Conservation (phyloP, 2,888 invertebrate genomes). For the Drosophila barbarae region DNA sequence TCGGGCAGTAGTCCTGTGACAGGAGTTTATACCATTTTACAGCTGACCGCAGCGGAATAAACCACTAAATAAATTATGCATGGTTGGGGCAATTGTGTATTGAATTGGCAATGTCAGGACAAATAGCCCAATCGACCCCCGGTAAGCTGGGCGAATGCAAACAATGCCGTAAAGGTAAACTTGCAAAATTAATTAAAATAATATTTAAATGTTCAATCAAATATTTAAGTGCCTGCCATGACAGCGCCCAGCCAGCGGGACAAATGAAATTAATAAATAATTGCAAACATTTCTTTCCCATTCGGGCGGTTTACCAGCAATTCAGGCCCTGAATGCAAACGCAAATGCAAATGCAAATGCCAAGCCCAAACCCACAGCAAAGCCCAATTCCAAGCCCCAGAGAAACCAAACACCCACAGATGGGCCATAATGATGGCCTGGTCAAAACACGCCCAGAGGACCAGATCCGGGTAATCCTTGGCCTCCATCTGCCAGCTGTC, state of each 20-base stretch:
- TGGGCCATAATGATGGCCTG: slow-evolving; percentile 39
- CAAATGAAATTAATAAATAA: slow-evolving; percentile 44
- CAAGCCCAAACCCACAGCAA: slow-evolving; percentile 1
- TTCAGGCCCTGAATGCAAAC: slow-evolving; percentile 12
- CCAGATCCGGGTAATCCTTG: slow-evolving; percentile 29
- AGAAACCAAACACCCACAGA: slow-evolving; percentile 9
- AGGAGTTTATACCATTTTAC: slow-evolving; percentile 36
- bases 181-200: slow-evolving; percentile 63
- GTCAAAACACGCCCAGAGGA: slow-evolving; percentile 37
- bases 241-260: slow-evolving; percentile 18
- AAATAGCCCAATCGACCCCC: slow-evolving; percentile 24
- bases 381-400: background rate
- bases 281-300: slow-evolving; percentile 26
- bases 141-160: slow-evolving; percentile 28
- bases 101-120: slow-evolving; percentile 41
- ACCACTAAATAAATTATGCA: slow-evolving; percentile 71
- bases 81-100: slow-evolving; percentile 52
- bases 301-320: slow-evolving; percentile 8
- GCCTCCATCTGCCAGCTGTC: slow-evolving; percentile 41
- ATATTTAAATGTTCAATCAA: slow-evolving; percentile 52
- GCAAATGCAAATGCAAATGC: slow-evolving; percentile 4
- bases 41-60: slow-evolving; percentile 59
- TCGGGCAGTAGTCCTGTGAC: slow-evolving; percentile 16
- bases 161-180: slow-evolving; percentile 35
- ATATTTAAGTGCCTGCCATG: slow-evolving; percentile 42